Percentiles rank a stretch among this genome's conserved stretches.
phyloP scores from a whole-genome alignment of 2,888 invertebrate species.

The Trissolcus japonicus region DNA sequence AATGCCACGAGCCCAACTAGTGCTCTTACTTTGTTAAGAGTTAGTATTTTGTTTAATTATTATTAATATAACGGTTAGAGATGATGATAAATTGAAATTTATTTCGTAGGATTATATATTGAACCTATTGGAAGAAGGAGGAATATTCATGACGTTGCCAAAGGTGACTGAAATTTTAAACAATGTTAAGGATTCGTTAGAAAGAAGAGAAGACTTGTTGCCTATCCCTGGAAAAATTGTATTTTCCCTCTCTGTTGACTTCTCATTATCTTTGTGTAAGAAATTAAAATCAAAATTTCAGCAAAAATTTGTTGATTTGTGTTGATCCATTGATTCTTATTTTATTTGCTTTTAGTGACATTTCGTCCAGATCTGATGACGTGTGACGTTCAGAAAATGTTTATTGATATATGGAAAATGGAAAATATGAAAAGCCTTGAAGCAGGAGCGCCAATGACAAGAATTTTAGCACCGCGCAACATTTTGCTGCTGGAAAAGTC shows the following conservation, averaged over 20 bases:
- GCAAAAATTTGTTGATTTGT: conserved; percentile 2
- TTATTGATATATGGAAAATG: conserved; percentile 69
- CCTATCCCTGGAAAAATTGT: conserved; percentile 63
- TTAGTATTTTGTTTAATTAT: conserved; percentile 48
- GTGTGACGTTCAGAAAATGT: conserved; percentile 62
- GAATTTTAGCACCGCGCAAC: conserved; percentile 71
- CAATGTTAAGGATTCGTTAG: conserved; percentile 63
- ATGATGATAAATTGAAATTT: not conserved
- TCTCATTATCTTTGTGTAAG: conserved; percentile 70
- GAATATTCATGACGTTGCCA: conserved; percentile 59
- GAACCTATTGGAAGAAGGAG: conserved; percentile 67
- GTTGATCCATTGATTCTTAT: conserved; percentile 10
- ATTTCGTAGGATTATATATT: conserved; percentile 64
- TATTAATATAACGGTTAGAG: not conserved
- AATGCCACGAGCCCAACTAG: conserved; percentile 64
- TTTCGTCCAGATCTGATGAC: conserved; percentile 65
- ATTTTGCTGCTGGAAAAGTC: conserved; percentile 66
- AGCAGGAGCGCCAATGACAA: conserved; percentile 63
- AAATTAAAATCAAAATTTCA: conserved; percentile 33
- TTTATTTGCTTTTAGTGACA: conserved; percentile 62
- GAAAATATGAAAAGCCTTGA: conserved; percentile 58
- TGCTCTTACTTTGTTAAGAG: conserved; percentile 65
- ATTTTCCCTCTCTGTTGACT: conserved; percentile 68
- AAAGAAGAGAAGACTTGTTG: conserved; percentile 65
- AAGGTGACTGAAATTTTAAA: conserved; percentile 60